A percentile compares a stretch with the other conserved stretches of the same genome.
Evolutionary conservation across 2,113 vertebrate genomes (phyloP).

Genomic region (Morone saxatilis): DNA sequence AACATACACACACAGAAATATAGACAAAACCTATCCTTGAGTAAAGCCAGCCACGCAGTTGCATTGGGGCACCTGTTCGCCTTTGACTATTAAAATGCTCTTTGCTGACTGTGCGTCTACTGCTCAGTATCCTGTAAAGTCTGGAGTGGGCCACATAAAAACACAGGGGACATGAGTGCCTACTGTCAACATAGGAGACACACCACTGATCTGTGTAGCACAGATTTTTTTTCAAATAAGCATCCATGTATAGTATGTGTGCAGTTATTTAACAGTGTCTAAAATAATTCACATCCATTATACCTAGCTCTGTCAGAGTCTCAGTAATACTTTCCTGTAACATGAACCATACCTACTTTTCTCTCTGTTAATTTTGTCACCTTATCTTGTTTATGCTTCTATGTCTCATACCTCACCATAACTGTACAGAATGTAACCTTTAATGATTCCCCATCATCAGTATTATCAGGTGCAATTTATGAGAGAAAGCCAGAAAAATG

Average conservation of each 20-base stretch:
- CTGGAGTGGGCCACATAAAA: conserved; percentile 17
- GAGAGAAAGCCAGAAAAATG: conserved; percentile 5
- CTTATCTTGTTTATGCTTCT: conserved; percentile 19
- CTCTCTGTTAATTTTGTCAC: conserved; percentile 19
- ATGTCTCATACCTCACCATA: neutral
- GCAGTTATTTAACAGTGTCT: neutral
- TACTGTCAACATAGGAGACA: neutral
- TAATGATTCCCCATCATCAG: neutral
- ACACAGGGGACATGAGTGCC: neutral
- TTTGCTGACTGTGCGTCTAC: conserved; percentile 35
- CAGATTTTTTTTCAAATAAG: neutral
- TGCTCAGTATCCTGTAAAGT: conserved; percentile 7
- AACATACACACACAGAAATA: neutral
- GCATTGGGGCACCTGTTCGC: conserved; percentile 55
- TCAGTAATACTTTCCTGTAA: conserved; percentile 4
- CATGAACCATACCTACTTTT: neutral
- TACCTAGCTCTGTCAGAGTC: neutral
- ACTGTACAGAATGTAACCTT: neutral
- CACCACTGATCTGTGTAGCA: neutral
- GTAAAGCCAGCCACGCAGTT: conserved; percentile 4
- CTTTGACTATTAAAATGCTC: conserved; percentile 34
- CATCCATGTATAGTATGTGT: neutral
- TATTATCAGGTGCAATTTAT: neutral
- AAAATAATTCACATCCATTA: no score
- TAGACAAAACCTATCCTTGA: neutral